Conservation (phyloP, 2,113 vertebrate species). For the Steatornis caripensis region DNA sequence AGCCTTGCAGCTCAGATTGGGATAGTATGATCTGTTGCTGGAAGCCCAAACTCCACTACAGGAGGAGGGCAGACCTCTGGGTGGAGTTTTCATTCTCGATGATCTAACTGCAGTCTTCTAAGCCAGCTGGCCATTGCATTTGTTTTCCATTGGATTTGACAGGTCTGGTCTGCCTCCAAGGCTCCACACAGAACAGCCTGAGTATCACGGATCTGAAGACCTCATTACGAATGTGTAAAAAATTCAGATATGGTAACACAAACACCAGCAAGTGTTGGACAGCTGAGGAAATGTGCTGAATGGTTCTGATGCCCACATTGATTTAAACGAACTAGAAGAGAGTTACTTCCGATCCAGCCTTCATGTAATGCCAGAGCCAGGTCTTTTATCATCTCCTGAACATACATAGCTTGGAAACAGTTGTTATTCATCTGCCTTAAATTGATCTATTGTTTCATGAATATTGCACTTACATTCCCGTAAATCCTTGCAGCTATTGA, state of each 20-base stretch:
- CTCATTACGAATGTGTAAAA: slow-evolving; percentile 35
- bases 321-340: neutral
- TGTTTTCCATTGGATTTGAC: slow-evolving; percentile 39
- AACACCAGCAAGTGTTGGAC: slow-evolving; percentile 7
- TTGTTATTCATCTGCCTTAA: neutral
- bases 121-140: slow-evolving; percentile 17
- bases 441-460: neutral
- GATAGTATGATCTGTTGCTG: neutral
- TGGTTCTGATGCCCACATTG: neutral
- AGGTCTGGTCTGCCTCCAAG: slow-evolving; percentile 39
- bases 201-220: neutral
- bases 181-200: neutral
- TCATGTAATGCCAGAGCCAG: neutral
- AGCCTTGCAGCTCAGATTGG: neutral
- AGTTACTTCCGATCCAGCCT: neutral
- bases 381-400: neutral
- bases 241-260: neutral
- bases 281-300: neutral
- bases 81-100: neutral
- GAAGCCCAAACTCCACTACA: neutral
- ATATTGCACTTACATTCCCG: neutral
- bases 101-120: slow-evolving; percentile 20
- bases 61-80: neutral
- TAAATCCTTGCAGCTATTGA: neutral
- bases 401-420: neutral